Evolutionary conservation across 2,888 invertebrate species (phyloP).

Genomic region (Apocheima hispidaria): DNA sequence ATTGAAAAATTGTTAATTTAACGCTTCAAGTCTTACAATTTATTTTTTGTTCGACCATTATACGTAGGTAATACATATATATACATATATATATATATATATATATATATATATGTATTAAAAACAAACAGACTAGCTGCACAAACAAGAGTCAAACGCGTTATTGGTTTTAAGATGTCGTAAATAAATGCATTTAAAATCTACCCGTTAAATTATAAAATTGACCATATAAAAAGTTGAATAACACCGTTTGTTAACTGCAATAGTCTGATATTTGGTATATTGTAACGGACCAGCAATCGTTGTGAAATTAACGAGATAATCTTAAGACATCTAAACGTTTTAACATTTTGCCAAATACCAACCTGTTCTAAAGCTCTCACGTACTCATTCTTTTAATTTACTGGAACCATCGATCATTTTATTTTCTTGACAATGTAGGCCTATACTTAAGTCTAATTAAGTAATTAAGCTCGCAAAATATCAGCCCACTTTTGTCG

Average conservation of each 20-base stretch:
- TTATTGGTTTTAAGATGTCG: slow-evolving; percentile 21
- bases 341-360: slow-evolving; percentile 30
- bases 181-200: slow-evolving; percentile 5
- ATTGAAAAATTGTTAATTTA: too few relatives aligned
- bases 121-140: background rate
- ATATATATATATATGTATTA: too few relatives aligned
- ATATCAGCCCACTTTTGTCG: slow-evolving; percentile 29
- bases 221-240: slow-evolving; percentile 12
- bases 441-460: slow-evolving; percentile 18
- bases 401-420: slow-evolving; percentile 13
- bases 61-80: too few relatives aligned
- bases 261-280: slow-evolving; percentile 23
- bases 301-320: slow-evolving; percentile 21
- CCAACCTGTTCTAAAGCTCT: slow-evolving; percentile 3
- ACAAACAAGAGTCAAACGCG: slow-evolving; percentile 16
- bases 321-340: slow-evolving; percentile 24
- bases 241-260: slow-evolving; percentile 19
- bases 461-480: slow-evolving; percentile 27
- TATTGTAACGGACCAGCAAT: slow-evolving; percentile 17
- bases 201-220: slow-evolving; percentile 20
- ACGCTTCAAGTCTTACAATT: too few relatives aligned
- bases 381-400: slow-evolving; percentile 20
- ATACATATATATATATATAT: too few relatives aligned
- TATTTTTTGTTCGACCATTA: too few relatives aligned
- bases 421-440: slow-evolving; percentile 20